These are phyloP conservation scores for Mormyrus lacerda DNA, from an alignment of 2,113 vertebrate species.

Conservation along the genomic window DNA sequence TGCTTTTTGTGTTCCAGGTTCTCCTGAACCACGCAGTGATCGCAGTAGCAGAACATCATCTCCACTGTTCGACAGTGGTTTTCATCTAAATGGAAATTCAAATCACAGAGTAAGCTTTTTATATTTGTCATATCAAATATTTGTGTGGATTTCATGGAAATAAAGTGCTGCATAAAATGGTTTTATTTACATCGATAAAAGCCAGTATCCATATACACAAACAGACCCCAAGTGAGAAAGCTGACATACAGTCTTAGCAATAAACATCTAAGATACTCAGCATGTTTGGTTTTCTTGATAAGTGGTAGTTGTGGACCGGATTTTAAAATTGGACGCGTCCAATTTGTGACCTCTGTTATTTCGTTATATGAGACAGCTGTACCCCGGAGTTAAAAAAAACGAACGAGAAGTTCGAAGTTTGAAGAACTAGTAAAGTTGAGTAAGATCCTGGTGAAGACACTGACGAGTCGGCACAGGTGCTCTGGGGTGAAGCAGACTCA, in stretches of 20 bases:
- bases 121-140: neutral
- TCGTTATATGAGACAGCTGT: neutral
- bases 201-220: neutral
- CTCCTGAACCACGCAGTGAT: conserved; percentile 73
- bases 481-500: neutral
- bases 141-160: neutral
- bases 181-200: neutral
- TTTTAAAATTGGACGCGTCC: neutral
- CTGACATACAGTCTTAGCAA: neutral
- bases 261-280: neutral
- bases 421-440: neutral
- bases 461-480: neutral
- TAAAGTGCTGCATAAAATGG: neutral
- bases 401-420: neutral
- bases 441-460: neutral
- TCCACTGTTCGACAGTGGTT: conserved; percentile 84
- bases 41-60: conserved; percentile 77
- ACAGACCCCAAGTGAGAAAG: neutral
- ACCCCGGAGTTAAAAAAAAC: neutral
- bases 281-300: neutral
- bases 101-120: conserved; percentile 70
- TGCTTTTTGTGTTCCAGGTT: conserved; percentile 58
- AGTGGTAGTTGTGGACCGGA: neutral
- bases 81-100: conserved; percentile 81
- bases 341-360: neutral